Evolutionary conservation across 2,888 invertebrate species (phyloP), one percentile per base, ranked within the genome.

Genomic region (Pecten maximus): DNA sequence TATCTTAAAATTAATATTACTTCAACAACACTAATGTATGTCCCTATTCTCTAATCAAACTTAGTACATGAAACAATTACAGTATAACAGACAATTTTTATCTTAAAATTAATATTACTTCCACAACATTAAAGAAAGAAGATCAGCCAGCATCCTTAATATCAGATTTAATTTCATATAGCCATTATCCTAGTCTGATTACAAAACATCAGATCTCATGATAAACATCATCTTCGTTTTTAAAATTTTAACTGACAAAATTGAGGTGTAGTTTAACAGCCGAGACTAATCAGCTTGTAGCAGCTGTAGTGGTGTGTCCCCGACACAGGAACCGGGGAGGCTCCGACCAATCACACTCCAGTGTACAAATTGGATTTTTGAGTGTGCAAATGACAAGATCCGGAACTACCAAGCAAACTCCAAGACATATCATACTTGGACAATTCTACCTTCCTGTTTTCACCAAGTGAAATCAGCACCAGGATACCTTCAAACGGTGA

Each of bases 341-440:
- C 54, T 54, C n/a, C n/a, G 8, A 6, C 74, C 74, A 74, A 74
- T 74, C 74, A 74, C 74, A 74, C 74, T 74, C 35, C 8, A 74
- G 35, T 35, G 35, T 74, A 74, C 74, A 74, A 74, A 74, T 74
- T 74, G 74, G 74, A 74, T 74, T 74, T 74, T 28, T 28, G 74
- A 74, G 74, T 74, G 74, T 74, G 74, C 35, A 74, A 74, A 74
- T 74, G 74, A 74, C 74, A 74, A 74, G 74, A 74, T 74, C 74
- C 74, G 74, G 74, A 74, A 74, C 74, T 74, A 35, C 35, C 74
- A 28, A 74, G 74, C 74, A 74, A 74, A 74, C 74, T 74, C 74
- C 35, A 35, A 74, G 74, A 74, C 74, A 74, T 54, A 74, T 74
- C 74, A 74, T 35, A 74, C 35, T 35, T 35, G 74, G 74, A 74